Percentiles rank a stretch among this genome's conserved stretches.
These are phyloP conservation scores for Ophioninae sp. DNA, from an alignment of 2,888 invertebrate species.

Conservation along the genomic window DNA sequence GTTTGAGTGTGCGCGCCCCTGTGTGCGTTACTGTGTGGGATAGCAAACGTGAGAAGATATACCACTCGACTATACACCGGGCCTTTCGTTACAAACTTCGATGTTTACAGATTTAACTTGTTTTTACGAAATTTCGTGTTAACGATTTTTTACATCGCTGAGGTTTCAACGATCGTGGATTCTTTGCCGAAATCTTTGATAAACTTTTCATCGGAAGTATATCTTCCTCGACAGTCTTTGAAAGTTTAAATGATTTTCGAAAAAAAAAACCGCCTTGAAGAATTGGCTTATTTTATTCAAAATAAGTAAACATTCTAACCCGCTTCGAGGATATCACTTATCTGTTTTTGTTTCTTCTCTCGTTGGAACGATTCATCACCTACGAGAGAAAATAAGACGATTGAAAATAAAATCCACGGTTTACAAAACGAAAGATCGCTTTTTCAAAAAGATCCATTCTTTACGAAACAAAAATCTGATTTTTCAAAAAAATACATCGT, in stretches of 20 bases:
- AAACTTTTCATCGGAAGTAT: no score
- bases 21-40: slow-evolving; percentile 18
- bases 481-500: no score
- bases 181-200: neutral
- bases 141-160: neutral
- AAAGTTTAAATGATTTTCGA: neutral
- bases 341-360: no score
- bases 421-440: no score
- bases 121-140: neutral
- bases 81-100: slow-evolving; percentile 12
- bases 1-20: neutral
- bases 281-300: no score
- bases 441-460: no score
- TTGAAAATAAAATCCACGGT: no score
- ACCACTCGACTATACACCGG: slow-evolving; percentile 37
- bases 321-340: no score
- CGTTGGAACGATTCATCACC: no score
- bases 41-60: slow-evolving; percentile 49
- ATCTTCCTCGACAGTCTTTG: neutral
- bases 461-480: no score
- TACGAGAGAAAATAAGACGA: no score
- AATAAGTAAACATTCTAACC: no score
- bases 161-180: neutral
- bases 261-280: neutral
- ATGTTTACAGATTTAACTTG: neutral